A percentile compares a stretch with the other conserved stretches of the same genome.
phyloP scores from a whole-genome alignment of 92 coral and sea anemone genomes.

The Bergia puertoricense region DNA sequence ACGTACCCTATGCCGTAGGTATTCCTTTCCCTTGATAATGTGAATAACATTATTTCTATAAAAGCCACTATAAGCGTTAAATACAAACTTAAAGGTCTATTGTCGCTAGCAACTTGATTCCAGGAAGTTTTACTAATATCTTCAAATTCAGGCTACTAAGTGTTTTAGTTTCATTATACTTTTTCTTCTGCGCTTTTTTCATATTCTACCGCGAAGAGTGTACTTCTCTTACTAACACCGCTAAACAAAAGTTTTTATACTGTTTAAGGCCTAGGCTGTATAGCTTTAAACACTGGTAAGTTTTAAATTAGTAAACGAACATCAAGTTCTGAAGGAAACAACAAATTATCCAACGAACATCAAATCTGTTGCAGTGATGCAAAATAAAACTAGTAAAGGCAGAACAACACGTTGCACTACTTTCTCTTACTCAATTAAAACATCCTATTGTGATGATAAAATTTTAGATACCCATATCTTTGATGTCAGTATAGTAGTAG shows the following conservation, averaged over 20 bases:
- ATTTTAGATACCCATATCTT: background rate
- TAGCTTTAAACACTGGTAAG: background rate
- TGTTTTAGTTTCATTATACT: background rate
- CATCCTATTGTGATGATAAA: no score
- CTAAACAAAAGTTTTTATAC: background rate
- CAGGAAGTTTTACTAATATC: background rate
- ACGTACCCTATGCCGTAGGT: background rate
- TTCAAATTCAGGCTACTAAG: background rate
- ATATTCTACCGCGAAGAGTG: background rate
- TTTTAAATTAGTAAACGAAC: background rate
- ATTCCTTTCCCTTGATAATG: background rate
- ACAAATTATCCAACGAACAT: background rate
- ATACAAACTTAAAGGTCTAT: background rate
- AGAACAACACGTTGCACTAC: background rate
- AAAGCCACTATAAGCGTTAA: background rate
- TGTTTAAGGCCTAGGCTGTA: background rate
- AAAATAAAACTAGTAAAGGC: background rate
- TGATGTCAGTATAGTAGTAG: no score
- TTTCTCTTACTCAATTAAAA: background rate
- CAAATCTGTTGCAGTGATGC: background rate
- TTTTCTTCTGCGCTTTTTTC: no score
- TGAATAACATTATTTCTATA: background rate
- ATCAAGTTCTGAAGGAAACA: background rate
- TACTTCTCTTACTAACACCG: background rate
- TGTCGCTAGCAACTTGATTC: background rate